phyloP scores from a whole-genome alignment of 2,113 vertebrate species.

The Elephantulus edwardii region DNA sequence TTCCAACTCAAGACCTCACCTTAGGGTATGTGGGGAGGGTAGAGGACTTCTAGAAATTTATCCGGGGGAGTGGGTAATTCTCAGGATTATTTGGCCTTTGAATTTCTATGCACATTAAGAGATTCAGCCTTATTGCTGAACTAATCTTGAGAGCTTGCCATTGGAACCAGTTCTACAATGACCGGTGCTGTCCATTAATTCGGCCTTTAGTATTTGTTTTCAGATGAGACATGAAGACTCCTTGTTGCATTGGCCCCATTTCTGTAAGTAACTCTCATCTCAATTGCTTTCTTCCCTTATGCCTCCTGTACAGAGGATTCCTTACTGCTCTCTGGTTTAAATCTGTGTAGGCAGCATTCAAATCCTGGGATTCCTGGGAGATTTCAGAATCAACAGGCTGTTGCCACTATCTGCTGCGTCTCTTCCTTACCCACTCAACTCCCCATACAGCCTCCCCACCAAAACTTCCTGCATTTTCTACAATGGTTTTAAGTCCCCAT shows the following conservation, averaged over 20 bases:
- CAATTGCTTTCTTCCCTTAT: constrained; percentile 39
- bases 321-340: not conserved
- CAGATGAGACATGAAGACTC: constrained; percentile 43
- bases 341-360: constrained; percentile 34
- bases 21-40: not conserved
- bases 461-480: constrained; percentile 66
- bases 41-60: not conserved
- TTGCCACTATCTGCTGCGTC: constrained; percentile 31
- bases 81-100: not conserved
- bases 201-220: constrained; percentile 58
- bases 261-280: constrained; percentile 3
- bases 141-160: constrained; percentile 33
- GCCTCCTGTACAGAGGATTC: constrained; percentile 44
- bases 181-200: constrained; percentile 15
- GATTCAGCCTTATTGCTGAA: not conserved
- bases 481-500: constrained; percentile 64
- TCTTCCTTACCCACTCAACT: constrained; percentile 64
- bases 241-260: constrained; percentile 46
- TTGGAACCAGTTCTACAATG: constrained; percentile 7
- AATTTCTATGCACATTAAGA: constrained; percentile 13
- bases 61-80: not conserved
- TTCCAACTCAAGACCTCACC: not conserved
- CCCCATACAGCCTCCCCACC: not conserved
- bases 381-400: not conserved
- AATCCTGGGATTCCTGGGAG: not conserved